Percentiles rank a stretch among this genome's conserved stretches.
Evolutionary conservation across 2,113 vertebrate genomes (phyloP).

Genomic region (Datnioides undecimradiatus): DNA sequence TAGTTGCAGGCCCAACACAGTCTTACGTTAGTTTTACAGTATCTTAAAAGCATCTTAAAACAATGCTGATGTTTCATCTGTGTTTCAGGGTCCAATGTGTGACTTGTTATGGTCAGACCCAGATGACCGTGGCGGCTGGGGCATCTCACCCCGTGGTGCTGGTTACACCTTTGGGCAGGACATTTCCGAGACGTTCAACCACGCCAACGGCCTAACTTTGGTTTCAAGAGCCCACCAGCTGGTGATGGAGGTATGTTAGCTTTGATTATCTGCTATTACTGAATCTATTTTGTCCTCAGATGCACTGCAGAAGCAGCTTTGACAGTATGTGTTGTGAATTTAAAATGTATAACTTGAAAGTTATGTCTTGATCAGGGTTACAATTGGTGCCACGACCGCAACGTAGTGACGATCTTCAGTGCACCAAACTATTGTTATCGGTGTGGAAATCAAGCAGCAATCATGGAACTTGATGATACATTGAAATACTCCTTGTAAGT

Average conservation of each 20-base stretch:
- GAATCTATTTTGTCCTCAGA: neutral
- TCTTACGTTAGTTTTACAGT: neutral
- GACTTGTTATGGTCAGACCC: conserved; percentile 92
- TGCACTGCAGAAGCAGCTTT: neutral
- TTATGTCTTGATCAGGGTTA: conserved; percentile 78
- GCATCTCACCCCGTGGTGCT: conserved; percentile 84
- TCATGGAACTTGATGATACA: conserved; percentile 99
- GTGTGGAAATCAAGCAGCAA: conserved; percentile 86
- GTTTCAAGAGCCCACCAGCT: conserved; percentile 98
- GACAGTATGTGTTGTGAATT: neutral
- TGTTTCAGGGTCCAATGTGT: conserved; percentile 95
- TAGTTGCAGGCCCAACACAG: neutral
- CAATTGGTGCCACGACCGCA: conserved; percentile 86
- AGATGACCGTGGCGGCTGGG: conserved; percentile 86
- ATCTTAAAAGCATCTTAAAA: too few relatives aligned
- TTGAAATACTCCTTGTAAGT: conserved; percentile 99
- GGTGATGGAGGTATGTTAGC: conserved; percentile 93
- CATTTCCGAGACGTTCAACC: conserved; percentile 99
- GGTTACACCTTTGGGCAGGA: conserved; percentile 96
- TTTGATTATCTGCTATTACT: conserved; percentile 9
- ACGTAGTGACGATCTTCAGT: conserved; percentile 87
- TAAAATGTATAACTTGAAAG: neutral
- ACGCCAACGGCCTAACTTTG: conserved; percentile 97
- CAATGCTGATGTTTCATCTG: neutral
- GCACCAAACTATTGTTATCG: conserved; percentile 87